phyloP scores from a whole-genome alignment of 2,888 invertebrate genomes.

The Monoplex corrugatus region DNA sequence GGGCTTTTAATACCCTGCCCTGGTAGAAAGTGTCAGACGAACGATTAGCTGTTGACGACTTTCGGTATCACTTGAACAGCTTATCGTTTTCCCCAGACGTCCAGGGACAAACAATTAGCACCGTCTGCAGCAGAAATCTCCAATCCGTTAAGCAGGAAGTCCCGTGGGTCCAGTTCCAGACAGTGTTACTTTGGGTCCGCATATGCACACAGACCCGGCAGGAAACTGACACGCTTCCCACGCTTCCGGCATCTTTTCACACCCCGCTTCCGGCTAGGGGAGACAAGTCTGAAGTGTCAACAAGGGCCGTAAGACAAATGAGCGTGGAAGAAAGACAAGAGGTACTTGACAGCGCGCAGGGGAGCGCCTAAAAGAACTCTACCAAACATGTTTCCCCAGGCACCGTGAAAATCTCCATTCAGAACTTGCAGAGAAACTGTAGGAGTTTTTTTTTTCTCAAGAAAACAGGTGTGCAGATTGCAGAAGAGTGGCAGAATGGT shows the following conservation, averaged over 20 bases:
- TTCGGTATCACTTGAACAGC: too few relatives aligned
- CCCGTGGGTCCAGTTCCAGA: too few relatives aligned
- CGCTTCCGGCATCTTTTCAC: not conserved
- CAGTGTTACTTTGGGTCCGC: too few relatives aligned
- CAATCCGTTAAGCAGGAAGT: too few relatives aligned
- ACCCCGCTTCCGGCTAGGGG: constrained; percentile 12
- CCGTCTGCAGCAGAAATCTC: too few relatives aligned
- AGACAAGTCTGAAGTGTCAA: constrained; percentile 20
- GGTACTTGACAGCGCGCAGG: not conserved
- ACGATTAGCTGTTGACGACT: too few relatives aligned
- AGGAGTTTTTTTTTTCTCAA: too few relatives aligned
- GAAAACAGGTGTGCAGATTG: not conserved
- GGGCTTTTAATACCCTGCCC: too few relatives aligned
- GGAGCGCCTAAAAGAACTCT: not conserved
- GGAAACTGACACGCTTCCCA: not conserved
- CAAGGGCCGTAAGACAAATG: not conserved
- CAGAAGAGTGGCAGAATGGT: too few relatives aligned
- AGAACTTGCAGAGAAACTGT: not conserved
- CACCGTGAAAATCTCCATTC: not conserved
- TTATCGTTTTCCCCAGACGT: too few relatives aligned
- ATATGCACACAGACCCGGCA: not conserved
- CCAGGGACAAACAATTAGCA: too few relatives aligned
- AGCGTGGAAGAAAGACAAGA: not conserved
- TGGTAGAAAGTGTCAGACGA: too few relatives aligned
- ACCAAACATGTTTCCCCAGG: not conserved